phyloP scores from a whole-genome alignment of 1,140 invertebrate species.

The Caerostris extrusa region DNA sequence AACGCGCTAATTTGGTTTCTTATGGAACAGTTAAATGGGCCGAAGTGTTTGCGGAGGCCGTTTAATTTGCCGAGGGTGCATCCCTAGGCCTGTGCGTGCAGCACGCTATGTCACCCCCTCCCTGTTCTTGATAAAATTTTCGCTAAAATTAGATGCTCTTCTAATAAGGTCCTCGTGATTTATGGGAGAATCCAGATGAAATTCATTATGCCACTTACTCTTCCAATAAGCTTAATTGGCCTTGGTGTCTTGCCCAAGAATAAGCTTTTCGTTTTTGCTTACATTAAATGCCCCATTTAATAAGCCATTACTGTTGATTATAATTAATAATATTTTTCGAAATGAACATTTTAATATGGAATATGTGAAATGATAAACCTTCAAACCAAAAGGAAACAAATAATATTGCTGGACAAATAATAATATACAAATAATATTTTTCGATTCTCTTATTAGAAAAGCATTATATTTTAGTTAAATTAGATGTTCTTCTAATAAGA shows the following conservation, averaged over 20 bases:
- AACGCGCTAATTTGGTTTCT: conserved; percentile 47
- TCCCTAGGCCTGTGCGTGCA: not conserved
- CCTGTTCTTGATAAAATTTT: not conserved
- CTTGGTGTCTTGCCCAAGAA: not conserved
- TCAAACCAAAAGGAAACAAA: too few relatives aligned
- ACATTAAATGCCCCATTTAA: too few relatives aligned
- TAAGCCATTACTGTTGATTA: too few relatives aligned
- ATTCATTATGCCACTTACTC: not conserved
- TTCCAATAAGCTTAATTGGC: not conserved
- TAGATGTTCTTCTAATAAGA: not conserved
- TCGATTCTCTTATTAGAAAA: too few relatives aligned
- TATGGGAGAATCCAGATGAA: conserved; percentile 1
- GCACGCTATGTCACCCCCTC: not conserved
- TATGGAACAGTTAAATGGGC: conserved; percentile 2
- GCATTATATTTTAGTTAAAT: not conserved
- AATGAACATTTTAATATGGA: too few relatives aligned
- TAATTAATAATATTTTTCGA: too few relatives aligned
- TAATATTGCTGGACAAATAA: too few relatives aligned
- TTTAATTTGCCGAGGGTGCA: conserved; percentile 26
- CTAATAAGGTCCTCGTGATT: conserved; percentile 2
- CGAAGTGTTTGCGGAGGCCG: not conserved
- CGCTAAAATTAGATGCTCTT: not conserved
- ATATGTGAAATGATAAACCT: too few relatives aligned
- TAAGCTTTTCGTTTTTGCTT: too few relatives aligned
- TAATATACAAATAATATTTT: too few relatives aligned